A percentile compares a stretch with the other conserved stretches of the same genome.
Evolutionary conservation across 2,113 vertebrate genomes (phyloP).

Genomic region (Zosterops japonicus): DNA sequence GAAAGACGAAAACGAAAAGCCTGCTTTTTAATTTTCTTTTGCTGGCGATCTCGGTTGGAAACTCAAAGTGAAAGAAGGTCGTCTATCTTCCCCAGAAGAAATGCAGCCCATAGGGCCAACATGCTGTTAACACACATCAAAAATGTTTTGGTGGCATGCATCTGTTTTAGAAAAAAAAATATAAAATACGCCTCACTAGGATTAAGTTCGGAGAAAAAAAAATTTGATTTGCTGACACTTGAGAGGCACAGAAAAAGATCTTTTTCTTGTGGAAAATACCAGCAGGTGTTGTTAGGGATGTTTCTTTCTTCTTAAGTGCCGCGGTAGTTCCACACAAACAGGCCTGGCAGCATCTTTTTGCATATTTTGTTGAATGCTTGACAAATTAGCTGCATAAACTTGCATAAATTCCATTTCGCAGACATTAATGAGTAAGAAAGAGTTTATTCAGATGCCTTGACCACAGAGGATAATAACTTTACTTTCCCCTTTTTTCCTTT

Average conservation of each 20-base stretch:
- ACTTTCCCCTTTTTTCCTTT: not conserved
- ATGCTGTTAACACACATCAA: slow-evolving; percentile 12
- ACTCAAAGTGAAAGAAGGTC: slow-evolving; percentile 65
- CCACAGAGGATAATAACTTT: not conserved
- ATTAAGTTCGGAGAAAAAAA: not conserved
- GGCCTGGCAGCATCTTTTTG: not conserved
- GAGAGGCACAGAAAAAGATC: slow-evolving; percentile 20
- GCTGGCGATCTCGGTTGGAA: slow-evolving; percentile 65
- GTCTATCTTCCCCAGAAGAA: slow-evolving; percentile 37
- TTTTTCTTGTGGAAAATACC: slow-evolving; percentile 30
- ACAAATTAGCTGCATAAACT: slow-evolving; percentile 48
- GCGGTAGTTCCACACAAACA: not conserved
- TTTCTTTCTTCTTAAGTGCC: not conserved
- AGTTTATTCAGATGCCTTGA: slow-evolving; percentile 35
- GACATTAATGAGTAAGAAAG: slow-evolving; percentile 19
- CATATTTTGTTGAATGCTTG: slow-evolving; percentile 18
- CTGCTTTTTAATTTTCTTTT: slow-evolving; percentile 67
- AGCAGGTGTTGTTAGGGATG: slow-evolving; percentile 46
- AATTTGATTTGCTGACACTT: slow-evolving; percentile 11
- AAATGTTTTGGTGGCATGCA: not conserved
- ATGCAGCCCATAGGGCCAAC: not conserved
- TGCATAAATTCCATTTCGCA: not conserved
- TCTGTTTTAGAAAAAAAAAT: slow-evolving; percentile 1
- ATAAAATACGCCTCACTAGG: not conserved
- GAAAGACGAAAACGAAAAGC: slow-evolving; percentile 50